Evolutionary conservation across 2,797 vertebrate species (phyloP).

Genomic region (Enteromius fasciolatus): DNA sequence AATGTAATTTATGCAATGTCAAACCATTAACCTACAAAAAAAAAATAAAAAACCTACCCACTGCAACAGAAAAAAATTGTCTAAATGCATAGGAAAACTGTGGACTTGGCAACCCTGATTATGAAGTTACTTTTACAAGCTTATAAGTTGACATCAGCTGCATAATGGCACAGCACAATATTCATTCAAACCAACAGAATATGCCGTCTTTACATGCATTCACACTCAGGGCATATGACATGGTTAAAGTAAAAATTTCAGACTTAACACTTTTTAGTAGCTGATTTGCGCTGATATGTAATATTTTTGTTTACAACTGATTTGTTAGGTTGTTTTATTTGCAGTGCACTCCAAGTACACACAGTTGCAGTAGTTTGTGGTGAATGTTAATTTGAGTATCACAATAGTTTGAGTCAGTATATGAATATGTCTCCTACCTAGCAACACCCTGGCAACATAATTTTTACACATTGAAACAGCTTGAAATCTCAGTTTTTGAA

Average conservation of each 20-base stretch:
- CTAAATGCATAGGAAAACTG: background rate
- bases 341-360: background rate
- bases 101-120: background rate
- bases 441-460: background rate
- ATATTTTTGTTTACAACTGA: background rate
- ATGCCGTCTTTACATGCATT: background rate
- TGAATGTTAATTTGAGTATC: background rate
- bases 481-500: constrained; percentile 8
- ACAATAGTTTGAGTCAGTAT: no score
- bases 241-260: background rate
- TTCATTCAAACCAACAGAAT: background rate
- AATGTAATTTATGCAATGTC: background rate
- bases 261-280: background rate
- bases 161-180: background rate
- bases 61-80: background rate
- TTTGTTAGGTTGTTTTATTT: background rate
- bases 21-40: background rate
- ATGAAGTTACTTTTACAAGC: background rate
- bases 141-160: no score
- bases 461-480: background rate
- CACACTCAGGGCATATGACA: background rate
- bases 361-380: background rate
- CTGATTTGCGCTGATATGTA: background rate
- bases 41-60: background rate
- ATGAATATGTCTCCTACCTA: background rate